Conservation (phyloP, 2,797 vertebrate genomes). For the Anguilla marmorata region DNA sequence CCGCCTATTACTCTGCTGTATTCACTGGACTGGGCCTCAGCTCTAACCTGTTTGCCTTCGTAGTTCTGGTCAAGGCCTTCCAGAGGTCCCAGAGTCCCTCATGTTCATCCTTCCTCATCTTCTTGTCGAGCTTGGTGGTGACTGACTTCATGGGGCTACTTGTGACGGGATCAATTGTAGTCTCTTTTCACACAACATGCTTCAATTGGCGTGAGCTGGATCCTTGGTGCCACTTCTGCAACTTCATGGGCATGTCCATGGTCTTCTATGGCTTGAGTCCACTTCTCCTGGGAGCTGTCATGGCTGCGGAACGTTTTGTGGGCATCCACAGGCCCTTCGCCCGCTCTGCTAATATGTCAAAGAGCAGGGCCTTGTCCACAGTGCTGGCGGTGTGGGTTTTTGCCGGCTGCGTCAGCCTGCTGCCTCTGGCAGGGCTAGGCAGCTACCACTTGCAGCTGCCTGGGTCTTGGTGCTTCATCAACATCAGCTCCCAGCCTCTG, state of each 20-base stretch:
- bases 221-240: slow-evolving; percentile 84
- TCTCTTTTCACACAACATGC: slow-evolving; percentile 74
- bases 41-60: slow-evolving; percentile 88
- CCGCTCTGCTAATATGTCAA: slow-evolving; percentile 69
- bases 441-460: slow-evolving; percentile 86
- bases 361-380: slow-evolving; percentile 70
- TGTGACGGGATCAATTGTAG: slow-evolving; percentile 81
- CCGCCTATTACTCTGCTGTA: slow-evolving; percentile 74
- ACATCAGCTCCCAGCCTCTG: slow-evolving; percentile 67
- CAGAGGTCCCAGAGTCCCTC: slow-evolving; percentile 63
- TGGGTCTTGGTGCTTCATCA: slow-evolving; percentile 94
- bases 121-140: slow-evolving; percentile 86
- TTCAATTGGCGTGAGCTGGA: slow-evolving; percentile 80
- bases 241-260: slow-evolving; percentile 91
- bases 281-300: slow-evolving; percentile 83
- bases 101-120: slow-evolving; percentile 86
- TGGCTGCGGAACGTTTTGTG: slow-evolving; percentile 85
- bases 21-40: slow-evolving; percentile 79
- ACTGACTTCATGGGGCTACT: slow-evolving; percentile 91
- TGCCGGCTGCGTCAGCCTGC: slow-evolving; percentile 74
- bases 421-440: slow-evolving; percentile 81
- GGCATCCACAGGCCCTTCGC: slow-evolving; percentile 89
- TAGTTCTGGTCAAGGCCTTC: slow-evolving; percentile 79
- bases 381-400: slow-evolving; percentile 80
- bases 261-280: slow-evolving; percentile 93